phyloP scores from a whole-genome alignment of 2,888 invertebrate species.

The Caenorhabditis sp. region DNA sequence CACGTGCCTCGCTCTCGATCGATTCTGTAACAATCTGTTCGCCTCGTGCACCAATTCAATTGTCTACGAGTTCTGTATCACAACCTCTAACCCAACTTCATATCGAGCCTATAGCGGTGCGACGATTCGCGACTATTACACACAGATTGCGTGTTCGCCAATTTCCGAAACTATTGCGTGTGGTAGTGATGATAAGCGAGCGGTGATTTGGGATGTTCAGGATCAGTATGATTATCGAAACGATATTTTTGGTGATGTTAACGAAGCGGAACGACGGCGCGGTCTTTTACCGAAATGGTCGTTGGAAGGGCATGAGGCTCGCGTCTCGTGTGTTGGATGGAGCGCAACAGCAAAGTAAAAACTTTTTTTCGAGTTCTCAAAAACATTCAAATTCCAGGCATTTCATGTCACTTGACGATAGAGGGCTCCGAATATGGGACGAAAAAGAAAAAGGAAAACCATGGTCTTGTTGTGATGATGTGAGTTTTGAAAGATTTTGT shows the following conservation, averaged over 20 bases:
- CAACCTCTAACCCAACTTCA: not conserved
- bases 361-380: not conserved
- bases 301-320: conserved; percentile 20
- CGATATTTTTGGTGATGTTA: conserved; percentile 6
- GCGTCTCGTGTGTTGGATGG: conserved; percentile 38
- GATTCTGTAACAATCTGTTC: conserved; percentile 24
- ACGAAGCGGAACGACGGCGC: conserved; percentile 18
- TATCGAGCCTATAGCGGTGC: conserved; percentile 29
- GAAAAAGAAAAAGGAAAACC: conserved; percentile 15
- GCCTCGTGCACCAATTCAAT: conserved; percentile 36
- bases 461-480: conserved; percentile 26
- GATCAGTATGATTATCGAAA: conserved; percentile 27
- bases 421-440: conserved; percentile 32
- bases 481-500: not conserved
- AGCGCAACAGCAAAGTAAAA: conserved; percentile 22
- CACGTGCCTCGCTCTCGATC: conserved; percentile 32
- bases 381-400: conserved; percentile 8
- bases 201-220: conserved; percentile 33
- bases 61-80: conserved; percentile 31
- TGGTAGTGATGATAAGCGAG: conserved; percentile 32
- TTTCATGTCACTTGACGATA: conserved; percentile 31
- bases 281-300: conserved; percentile 16
- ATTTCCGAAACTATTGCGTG: conserved; percentile 26
- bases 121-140: conserved; percentile 35
- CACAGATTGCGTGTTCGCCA: conserved; percentile 35